A percentile compares a stretch with the other conserved stretches of the same genome.
Conservation (phyloP, 2,888 invertebrate genomes). For the Metalampra italica region DNA sequence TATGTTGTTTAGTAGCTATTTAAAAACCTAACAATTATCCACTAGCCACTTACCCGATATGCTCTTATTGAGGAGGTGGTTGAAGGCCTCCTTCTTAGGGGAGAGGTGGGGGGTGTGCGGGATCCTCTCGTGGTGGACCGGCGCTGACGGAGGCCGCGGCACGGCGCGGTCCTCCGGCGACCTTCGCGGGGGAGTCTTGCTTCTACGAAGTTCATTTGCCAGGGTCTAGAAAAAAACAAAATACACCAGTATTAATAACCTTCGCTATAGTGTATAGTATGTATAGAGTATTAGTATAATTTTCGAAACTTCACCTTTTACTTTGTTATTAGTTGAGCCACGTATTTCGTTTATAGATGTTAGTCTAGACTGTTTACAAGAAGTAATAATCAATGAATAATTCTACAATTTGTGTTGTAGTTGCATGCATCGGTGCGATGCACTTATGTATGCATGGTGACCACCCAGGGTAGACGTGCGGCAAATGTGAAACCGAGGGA, state of each 20-base stretch:
- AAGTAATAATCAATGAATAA: slow-evolving; percentile 36
- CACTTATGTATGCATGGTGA: slow-evolving; percentile 38
- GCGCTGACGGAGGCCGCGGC: slow-evolving; percentile 70
- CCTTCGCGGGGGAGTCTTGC: slow-evolving; percentile 64
- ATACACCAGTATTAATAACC: background rate
- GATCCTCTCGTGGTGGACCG: slow-evolving; percentile 66
- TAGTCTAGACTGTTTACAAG: slow-evolving; percentile 8
- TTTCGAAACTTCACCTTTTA: too few species aligned
- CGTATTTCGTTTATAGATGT: background rate
- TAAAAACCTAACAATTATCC: too few species aligned
- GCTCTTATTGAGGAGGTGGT: slow-evolving; percentile 77
- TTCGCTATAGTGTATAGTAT: background rate
- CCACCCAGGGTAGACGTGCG: slow-evolving; percentile 34
- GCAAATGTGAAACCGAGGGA: slow-evolving; percentile 33
- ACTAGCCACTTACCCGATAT: slow-evolving; percentile 74
- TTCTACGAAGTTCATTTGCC: slow-evolving; percentile 56
- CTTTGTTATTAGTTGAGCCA: background rate
- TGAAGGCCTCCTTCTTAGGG: slow-evolving; percentile 82
- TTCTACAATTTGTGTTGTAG: slow-evolving; percentile 42
- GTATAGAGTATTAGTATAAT: too few species aligned
- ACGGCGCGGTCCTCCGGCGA: slow-evolving; percentile 63
- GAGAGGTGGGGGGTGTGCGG: slow-evolving; percentile 75
- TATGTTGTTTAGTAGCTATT: too few species aligned
- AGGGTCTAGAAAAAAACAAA: slow-evolving; percentile 41
- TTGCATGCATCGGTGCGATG: slow-evolving; percentile 43